Base-by-base conservation (phyloP, 2,797 vertebrate species). In the Microctenopoma stevenorrisi region DNA sequence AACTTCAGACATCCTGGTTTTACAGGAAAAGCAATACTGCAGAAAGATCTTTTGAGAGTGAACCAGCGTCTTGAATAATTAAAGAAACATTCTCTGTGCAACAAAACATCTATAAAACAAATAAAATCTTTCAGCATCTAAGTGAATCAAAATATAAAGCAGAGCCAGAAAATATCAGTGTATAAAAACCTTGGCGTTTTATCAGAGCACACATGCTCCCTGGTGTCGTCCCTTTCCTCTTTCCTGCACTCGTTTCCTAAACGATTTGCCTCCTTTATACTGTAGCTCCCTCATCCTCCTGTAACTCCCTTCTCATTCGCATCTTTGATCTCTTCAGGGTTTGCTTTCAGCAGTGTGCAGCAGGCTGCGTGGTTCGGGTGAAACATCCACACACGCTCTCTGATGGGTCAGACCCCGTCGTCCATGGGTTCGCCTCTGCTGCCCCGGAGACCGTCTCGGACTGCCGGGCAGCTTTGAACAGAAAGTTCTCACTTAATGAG, bases 321-420 rank as follows among this genome's bases (percentile, higher is more conserved):
- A 35, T 68, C 62, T 44, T 73, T 62, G 30, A 57, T 42, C 15
- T 2, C 63, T 64, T 79, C 46, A 85, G 1, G 78, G 67, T 40
- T 74, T 54, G 52, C 55, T 75, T n/a, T 72, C 57, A 8, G 7
- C 47, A 4, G 8, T 46, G 1, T 46, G 81, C 0, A 50, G 28
- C 58, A 73, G 82, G 78, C 86, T 85, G 28, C 72, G 83, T 7
- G 94, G 93, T 13, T 94, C 94, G 9, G 94, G 93, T 18, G 94
- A 94, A 58, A 89, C 75, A 40, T 95, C 94, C 61, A 93, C 83
- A 30, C 91, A 93, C 0, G 87, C 86, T 49, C 37, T 90, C 86
- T 94, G 94, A 77, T 94, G 78, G 25, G 47, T 82, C 58, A 95
- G 88, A 54, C 87, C 66, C 42, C 88, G 86, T 8, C 90, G 86